phyloP scores from a whole-genome alignment of 1,140 invertebrate species.

The Rhyacophila brunnea region DNA sequence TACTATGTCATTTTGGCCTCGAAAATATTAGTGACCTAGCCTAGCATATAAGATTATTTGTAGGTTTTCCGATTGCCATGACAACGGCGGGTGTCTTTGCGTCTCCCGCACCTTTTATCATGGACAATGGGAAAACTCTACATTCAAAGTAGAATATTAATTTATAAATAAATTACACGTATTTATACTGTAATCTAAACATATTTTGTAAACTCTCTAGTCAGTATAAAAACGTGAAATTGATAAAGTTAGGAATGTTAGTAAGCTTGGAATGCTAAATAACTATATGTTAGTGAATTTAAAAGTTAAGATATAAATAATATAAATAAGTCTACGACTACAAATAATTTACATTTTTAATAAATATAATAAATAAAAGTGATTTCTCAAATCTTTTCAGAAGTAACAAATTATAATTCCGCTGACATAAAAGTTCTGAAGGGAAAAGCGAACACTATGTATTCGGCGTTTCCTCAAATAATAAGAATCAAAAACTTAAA shows the following conservation, averaged over 20 bases:
- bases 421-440: no score
- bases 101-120: conserved; percentile 26
- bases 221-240: conserved; percentile 33
- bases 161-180: conserved; percentile 34
- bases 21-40: conserved; percentile 38
- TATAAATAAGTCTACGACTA: neutral
- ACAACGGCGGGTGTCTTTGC: conserved; percentile 31
- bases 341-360: neutral
- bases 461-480: neutral
- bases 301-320: neutral
- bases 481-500: no score
- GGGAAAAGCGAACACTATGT: neutral
- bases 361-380: neutral
- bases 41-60: conserved; percentile 37
- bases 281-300: conserved; percentile 28
- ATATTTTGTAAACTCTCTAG: conserved; percentile 28
- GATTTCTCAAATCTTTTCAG: neutral
- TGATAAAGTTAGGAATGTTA: conserved; percentile 33
- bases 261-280: conserved; percentile 37
- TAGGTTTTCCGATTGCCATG: conserved; percentile 26
- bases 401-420: neutral
- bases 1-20: conserved; percentile 36
- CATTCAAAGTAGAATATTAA: conserved; percentile 29
- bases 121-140: conserved; percentile 34
- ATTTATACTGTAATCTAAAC: conserved; percentile 31